Evolutionary conservation across 2,113 vertebrate genomes (phyloP), one percentile per base, ranked within the genome.

Genomic region (Collichthys lucidus): DNA sequence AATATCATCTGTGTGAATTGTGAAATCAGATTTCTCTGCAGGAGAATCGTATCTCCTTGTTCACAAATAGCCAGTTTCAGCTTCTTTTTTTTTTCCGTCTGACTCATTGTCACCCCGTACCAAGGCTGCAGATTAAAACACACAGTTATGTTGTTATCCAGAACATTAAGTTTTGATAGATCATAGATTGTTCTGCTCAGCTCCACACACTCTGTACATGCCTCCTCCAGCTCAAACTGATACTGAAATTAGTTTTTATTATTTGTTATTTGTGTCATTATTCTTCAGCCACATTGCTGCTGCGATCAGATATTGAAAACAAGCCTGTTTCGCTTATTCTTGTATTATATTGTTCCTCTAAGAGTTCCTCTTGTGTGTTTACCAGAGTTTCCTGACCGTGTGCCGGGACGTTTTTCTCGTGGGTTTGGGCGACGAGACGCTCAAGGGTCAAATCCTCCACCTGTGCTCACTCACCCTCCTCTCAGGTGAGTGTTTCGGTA

Each of bases 351-450:
- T 1, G 19, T 11, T 52, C 22, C 29, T 7, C 8, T 20, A 20
- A 71, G 16, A 72, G 31, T 31, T 31, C 31, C 35, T 40, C 35
- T 40, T 46, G 49, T 79, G 24, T 8, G 60, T 50, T 76, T 71
- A 73, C 10, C 93, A 99, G 98, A 93, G 84, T 52, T 98, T 96
- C 89, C 88, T 99, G 86, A 84, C 88, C 0, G 92, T 97, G 15
- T 96, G 95, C 80, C 95, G 95, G 74, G 97, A 98, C 11, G 89
- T 96, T 55, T 65, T 98, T 40, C 96, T 97, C 69, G 94, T 98
- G 35, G 96, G 96, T 84, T 92, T 97, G 57, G 96, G 94, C 0
- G 94, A 96, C 61, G 9, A 73, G 14, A 50, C 73, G 0, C 98
- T 99, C 92, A 96, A 95, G 78, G 79, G 85, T 72, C 90, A 91